Evolutionary conservation across 2,888 invertebrate genomes (phyloP), one percentile per base, ranked within the genome.

Genomic region (Iphiclides podalirius): DNA sequence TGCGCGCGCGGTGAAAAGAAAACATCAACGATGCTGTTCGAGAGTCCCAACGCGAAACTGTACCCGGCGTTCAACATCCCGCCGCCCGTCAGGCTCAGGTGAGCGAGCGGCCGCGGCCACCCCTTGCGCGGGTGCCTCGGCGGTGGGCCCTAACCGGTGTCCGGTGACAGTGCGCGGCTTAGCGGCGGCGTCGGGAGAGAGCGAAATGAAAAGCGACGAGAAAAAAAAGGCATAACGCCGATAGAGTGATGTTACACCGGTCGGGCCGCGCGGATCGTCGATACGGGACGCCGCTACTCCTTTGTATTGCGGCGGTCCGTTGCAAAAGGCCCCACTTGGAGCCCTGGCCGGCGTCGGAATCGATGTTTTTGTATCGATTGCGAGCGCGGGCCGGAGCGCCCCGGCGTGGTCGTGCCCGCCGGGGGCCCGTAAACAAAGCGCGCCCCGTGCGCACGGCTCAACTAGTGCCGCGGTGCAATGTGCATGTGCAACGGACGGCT

Each of bases 21-120:
- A 73, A 74, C 71, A 73, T 67, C 72, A 79, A 79, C 80, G 78
- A 93, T 93, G 93, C 87, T 93, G 81, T 93, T 93, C 80, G 93
- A 93, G 84, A 93, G 91, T 89, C 92, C 93, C 72, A 91, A 91
- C 72, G 93, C 93, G 81, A 90, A 93, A 84, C 90, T 92, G 78
- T 92, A 90, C 79, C 91, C 92, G 66, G 87, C 88, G 66, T 93
- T 93, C 82, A 92, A 91, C 81, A 92, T 93, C 75, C 93, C 93
- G 69, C 93, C 93, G 75, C 93, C 93, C 62, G 90, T 93, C 54
- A 78, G 89, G 75, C 81, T 89, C 75, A 89, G 89, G 89, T 89
- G 78, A 84, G 84, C 60, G 54, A 59, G 58, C 2, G 31, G 2
- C 59, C 66, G 58, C 15, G 31, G 33, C 52, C 61, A 20, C 26